A percentile compares a stretch with the other conserved stretches of the same genome.
Evolutionary conservation across 2,888 invertebrate genomes (phyloP).

Genomic region (Drosophila putrida): DNA sequence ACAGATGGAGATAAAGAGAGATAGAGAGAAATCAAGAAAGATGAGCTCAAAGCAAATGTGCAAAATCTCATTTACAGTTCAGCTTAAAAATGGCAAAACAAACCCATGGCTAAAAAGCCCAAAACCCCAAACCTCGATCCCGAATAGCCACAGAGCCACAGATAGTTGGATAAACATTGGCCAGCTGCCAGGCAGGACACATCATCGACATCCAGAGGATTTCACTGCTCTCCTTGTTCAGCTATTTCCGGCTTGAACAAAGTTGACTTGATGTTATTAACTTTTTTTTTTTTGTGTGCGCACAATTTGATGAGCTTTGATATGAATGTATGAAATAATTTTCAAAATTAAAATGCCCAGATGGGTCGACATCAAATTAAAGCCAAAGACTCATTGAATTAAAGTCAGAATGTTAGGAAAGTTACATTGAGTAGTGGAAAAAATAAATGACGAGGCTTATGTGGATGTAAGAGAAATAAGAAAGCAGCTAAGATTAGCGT

Average conservation of each 20-base stretch:
- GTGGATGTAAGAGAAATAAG: constrained; percentile 9
- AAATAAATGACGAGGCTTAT: constrained; percentile 8
- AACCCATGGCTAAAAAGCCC: constrained; percentile 28
- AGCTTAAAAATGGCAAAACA: constrained; percentile 58
- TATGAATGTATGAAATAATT: constrained; percentile 54
- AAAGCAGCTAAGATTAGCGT: constrained; percentile 7
- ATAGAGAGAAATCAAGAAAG: constrained; percentile 36
- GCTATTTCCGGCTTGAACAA: constrained; percentile 53
- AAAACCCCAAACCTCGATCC: constrained; percentile 17
- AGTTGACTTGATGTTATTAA: constrained; percentile 68
- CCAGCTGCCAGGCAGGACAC: constrained; percentile 48
- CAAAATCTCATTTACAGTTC: constrained; percentile 68
- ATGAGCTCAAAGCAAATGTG: constrained; percentile 54
- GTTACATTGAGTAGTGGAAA: background rate
- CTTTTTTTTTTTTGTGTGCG: constrained; percentile 29
- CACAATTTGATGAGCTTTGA: constrained; percentile 52
- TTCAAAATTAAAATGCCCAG: constrained; percentile 50
- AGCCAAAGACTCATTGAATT: constrained; percentile 26
- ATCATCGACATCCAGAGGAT: constrained; percentile 35
- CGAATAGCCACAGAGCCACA: constrained; percentile 46
- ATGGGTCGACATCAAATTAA: constrained; percentile 1
- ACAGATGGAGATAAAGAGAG: background rate
- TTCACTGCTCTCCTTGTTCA: constrained; percentile 23
- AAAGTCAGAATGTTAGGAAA: constrained; percentile 7
- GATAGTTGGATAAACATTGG: constrained; percentile 67